phyloP scores from a whole-genome alignment of 1,140 invertebrate species.

The Adelges cooleyi region DNA sequence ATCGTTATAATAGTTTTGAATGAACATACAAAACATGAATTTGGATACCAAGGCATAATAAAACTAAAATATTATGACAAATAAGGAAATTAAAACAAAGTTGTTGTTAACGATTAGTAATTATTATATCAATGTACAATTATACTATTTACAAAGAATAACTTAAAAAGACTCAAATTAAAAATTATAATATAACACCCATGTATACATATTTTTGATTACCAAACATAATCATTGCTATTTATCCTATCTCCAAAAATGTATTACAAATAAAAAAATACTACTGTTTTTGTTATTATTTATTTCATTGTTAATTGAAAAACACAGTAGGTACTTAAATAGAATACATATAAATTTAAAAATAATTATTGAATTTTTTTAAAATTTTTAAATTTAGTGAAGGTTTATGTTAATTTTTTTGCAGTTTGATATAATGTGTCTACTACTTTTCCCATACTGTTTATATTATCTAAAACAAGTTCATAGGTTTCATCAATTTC shows the following conservation, averaged over 20 bases:
- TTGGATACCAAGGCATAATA: too few species aligned
- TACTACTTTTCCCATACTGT: constrained; percentile 98
- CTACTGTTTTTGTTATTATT: neutral
- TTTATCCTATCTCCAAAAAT: neutral
- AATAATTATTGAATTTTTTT: neutral
- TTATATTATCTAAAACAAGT: constrained; percentile 91
- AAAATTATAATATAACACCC: neutral
- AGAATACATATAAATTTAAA: constrained; percentile 7
- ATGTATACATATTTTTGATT: neutral
- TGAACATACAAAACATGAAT: too few species aligned
- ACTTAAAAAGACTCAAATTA: neutral
- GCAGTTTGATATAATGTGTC: constrained; percentile 97
- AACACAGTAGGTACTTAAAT: neutral
- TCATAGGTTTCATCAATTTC: constrained; percentile 95
- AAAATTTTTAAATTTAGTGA: neutral
- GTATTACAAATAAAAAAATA: neutral
- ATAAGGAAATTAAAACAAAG: neutral
- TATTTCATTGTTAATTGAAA: constrained; percentile 17
- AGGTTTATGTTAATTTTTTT: constrained; percentile 82
- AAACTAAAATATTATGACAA: too few species aligned
- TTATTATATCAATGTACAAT: constrained; percentile 2
- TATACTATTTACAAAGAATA: constrained; percentile 18
- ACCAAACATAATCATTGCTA: neutral
- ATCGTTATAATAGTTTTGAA: too few species aligned
- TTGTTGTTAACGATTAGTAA: neutral